Evolutionary conservation across 1,140 invertebrate species (phyloP).

Genomic region (Drosophila aff.): DNA sequence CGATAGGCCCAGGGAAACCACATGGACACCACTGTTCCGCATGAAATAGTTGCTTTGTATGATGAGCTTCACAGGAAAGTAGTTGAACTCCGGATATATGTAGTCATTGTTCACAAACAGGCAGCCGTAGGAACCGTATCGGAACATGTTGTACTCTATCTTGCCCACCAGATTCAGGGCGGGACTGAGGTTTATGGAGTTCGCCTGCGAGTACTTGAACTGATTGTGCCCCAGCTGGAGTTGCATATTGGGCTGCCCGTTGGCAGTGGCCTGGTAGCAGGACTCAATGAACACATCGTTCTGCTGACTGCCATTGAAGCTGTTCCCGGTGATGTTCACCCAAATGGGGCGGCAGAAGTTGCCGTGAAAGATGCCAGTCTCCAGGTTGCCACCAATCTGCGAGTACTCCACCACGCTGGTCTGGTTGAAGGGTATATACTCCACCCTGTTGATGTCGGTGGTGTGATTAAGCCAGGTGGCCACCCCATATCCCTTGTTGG

Average conservation of each 20-base stretch:
- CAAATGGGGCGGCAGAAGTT: slow-evolving; percentile 91
- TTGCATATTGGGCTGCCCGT: slow-evolving; percentile 86
- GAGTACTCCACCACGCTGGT: slow-evolving; percentile 95
- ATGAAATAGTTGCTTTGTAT: slow-evolving; percentile 96
- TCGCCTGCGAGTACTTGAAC: slow-evolving; percentile 91
- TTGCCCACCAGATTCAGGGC: slow-evolving; percentile 92
- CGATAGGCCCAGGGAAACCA: slow-evolving; percentile 94
- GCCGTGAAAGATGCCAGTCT: slow-evolving; percentile 93
- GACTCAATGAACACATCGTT: slow-evolving; percentile 92
- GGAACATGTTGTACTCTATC: slow-evolving; percentile 96
- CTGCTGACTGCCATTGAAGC: slow-evolving; percentile 91
- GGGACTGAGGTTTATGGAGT: slow-evolving; percentile 92
- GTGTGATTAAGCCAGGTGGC: slow-evolving; percentile 96
- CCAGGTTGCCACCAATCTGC: slow-evolving; percentile 92
- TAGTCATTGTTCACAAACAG: slow-evolving; percentile 93
- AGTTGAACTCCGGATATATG: slow-evolving; percentile 90
- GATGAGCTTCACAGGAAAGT: slow-evolving; percentile 89
- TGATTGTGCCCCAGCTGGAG: slow-evolving; percentile 94
- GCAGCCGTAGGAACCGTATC: slow-evolving; percentile 92
- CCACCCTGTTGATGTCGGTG: slow-evolving; percentile 88
- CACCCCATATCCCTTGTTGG: slow-evolving; percentile 93
- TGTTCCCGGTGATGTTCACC: slow-evolving; percentile 95
- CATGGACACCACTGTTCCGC: slow-evolving; percentile 94
- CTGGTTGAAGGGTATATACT: slow-evolving; percentile 92
- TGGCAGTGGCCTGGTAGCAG: slow-evolving; percentile 89